Percentiles rank a stretch among this genome's conserved stretches.
These are phyloP conservation scores for Scolopax mira DNA, from an alignment of 2,113 vertebrate genomes.

Conservation along the genomic window DNA sequence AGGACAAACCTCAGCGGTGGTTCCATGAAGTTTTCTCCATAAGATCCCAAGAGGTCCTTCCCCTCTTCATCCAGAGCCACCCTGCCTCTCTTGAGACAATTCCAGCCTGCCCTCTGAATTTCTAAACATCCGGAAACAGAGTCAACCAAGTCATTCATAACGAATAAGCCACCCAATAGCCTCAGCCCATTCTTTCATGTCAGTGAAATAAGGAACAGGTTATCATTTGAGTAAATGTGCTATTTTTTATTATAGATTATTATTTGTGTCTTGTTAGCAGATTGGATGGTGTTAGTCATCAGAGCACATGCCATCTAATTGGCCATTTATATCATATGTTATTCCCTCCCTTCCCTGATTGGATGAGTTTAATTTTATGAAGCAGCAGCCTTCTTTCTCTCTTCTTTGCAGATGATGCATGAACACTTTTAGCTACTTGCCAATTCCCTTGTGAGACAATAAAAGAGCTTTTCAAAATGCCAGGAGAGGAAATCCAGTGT, in stretches of 20 bases:
- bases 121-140: not conserved
- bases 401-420: slow-evolving; percentile 38
- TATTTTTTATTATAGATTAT: not conserved
- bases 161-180: not conserved
- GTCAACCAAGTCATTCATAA: accelerated
- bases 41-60: not conserved
- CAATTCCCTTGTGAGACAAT: slow-evolving; percentile 51
- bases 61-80: not conserved
- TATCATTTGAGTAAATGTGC: not conserved
- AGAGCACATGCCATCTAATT: not conserved
- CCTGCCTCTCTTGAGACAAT: not conserved
- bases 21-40: not conserved
- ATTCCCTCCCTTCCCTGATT: not conserved
- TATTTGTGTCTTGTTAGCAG: not conserved
- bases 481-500: slow-evolving; percentile 38
- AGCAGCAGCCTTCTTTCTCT: slow-evolving; percentile 9
- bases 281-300: not conserved
- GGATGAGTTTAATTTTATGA: slow-evolving; percentile 15
- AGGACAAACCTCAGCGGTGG: not conserved
- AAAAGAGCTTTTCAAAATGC: slow-evolving; percentile 53
- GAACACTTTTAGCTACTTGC: slow-evolving; percentile 45
- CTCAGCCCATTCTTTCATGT: not conserved
- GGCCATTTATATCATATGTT: not conserved
- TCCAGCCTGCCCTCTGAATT: not conserved
- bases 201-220: not conserved